Conservation (phyloP, 2,113 vertebrate genomes). For the Halichoeres trimaculatus region DNA sequence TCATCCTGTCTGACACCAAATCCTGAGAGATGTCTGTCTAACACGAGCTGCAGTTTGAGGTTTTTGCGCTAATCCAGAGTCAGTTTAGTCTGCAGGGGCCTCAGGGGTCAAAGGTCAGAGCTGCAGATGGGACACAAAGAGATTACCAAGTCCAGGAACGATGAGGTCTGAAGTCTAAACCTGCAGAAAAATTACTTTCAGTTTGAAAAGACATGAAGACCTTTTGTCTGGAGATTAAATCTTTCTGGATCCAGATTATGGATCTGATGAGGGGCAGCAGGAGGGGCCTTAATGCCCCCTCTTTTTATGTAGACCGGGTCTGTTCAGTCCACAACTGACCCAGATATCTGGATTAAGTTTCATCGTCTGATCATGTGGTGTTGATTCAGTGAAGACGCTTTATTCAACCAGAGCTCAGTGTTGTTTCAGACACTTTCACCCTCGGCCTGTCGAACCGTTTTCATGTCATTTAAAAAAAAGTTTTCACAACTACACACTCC, state of each 20-base stretch:
- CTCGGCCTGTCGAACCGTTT: too few species aligned
- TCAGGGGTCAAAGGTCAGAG: constrained; percentile 2
- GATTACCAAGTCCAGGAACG: background rate
- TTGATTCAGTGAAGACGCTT: background rate
- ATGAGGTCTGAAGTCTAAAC: too few species aligned
- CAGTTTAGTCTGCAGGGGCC: background rate
- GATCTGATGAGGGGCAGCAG: background rate
- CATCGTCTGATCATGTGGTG: background rate
- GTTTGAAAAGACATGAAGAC: background rate
- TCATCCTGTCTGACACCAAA: background rate
- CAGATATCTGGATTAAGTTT: constrained; percentile 3
- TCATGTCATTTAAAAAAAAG: too few species aligned
- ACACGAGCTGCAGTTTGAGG: too few species aligned
- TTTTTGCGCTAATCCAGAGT: background rate
- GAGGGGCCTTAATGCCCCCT: background rate
- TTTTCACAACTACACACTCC: too few species aligned
- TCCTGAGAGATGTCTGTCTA: background rate
- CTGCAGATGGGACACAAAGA: background rate
- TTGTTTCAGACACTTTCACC: background rate
- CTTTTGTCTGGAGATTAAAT: constrained; percentile 1
- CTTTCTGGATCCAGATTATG: constrained; percentile 8
- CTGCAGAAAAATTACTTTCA: background rate
- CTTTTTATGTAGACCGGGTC: too few species aligned
- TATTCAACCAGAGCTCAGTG: background rate
- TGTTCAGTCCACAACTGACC: background rate